Evolutionary conservation across 1,140 invertebrate species (phyloP).

Genomic region (Lethrus apterus): DNA sequence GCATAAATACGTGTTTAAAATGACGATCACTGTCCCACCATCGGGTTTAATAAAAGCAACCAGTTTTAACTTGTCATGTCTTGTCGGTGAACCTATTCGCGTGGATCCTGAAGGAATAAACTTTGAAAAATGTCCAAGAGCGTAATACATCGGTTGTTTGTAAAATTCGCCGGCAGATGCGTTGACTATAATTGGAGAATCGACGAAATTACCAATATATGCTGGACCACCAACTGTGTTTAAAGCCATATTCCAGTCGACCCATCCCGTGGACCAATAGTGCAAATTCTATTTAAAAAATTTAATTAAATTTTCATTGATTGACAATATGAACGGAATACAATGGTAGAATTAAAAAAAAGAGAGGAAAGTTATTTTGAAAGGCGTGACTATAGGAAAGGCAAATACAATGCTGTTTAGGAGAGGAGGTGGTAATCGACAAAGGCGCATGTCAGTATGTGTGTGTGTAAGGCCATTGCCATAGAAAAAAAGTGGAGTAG

Average conservation of each 20-base stretch:
- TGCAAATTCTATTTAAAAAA: slow-evolving; percentile 46
- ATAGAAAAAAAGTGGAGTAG: too few relatives aligned
- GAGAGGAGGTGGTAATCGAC: too few relatives aligned
- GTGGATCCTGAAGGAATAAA: slow-evolving; percentile 47
- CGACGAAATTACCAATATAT: slow-evolving; percentile 58
- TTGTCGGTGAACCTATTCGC: slow-evolving; percentile 30
- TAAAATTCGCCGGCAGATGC: slow-evolving; percentile 51
- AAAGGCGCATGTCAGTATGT: too few relatives aligned
- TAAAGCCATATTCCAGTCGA: slow-evolving; percentile 71
- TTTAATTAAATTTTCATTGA: neutral
- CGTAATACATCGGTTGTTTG: slow-evolving; percentile 66
- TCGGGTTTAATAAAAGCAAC: slow-evolving; percentile 47
- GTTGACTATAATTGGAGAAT: slow-evolving; percentile 61
- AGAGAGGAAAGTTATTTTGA: too few relatives aligned
- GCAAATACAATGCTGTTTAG: too few relatives aligned
- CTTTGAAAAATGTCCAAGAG: slow-evolving; percentile 59
- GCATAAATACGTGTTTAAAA: slow-evolving; percentile 24
- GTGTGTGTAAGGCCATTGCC: too few relatives aligned
- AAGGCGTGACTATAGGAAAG: too few relatives aligned
- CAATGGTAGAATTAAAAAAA: too few relatives aligned
- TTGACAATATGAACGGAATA: too few relatives aligned
- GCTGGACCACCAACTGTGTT: slow-evolving; percentile 59
- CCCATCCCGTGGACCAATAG: slow-evolving; percentile 53
- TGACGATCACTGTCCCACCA: slow-evolving; percentile 42
- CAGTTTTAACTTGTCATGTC: slow-evolving; percentile 27